Evolutionary conservation across 1,140 invertebrate genomes (phyloP), one percentile per base, ranked within the genome.

Genomic region (Ceratitis capitata): DNA sequence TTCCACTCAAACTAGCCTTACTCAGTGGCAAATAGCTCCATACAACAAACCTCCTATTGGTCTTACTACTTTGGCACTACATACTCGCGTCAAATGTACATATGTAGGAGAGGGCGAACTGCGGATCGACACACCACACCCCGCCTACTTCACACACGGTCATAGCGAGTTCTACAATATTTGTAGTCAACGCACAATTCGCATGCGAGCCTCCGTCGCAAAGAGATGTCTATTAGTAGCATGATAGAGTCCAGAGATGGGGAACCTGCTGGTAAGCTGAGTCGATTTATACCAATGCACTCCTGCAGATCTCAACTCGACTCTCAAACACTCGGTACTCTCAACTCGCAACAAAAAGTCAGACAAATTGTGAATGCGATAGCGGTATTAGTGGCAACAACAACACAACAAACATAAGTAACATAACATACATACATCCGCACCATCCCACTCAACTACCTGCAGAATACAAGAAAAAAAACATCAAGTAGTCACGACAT

Each of bases 381-480:
- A 47, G 45, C 45, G 45, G 45, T 14, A 47, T 47, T 47, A 47
- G 45, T 47, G 45, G 45, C 7, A 47, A 47, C 0, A n/a, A n/a
- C n/a, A n/a, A n/a, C n/a, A n/a, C n/a, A n/a, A n/a, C n/a, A n/a
- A n/a, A n/a, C n/a, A n/a, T n/a, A n/a, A 47, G 45, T n/a, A 10
- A 19, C n/a, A 56, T 56, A 5, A 56, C 61, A 64, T 29, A 64
- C 61, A 32, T 2, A 35, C 32, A 19, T 19, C 12, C 7, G 47
- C 23, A 47, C 23, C 16, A 4, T 49, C 0, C 12, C 29, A 85
- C 47, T 51, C 84, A 84, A 42, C 56, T 53, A 61, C 53, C 35
- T 23, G 83, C 53, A 84, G 64, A 26, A 19, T 56, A 85, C 14
- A 45, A 74, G n/a, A n/a, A 84, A 23, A 47, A 69, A 84, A 29